phyloP scores from a whole-genome alignment of 2,888 invertebrate species.

The Masnerella sp. region DNA sequence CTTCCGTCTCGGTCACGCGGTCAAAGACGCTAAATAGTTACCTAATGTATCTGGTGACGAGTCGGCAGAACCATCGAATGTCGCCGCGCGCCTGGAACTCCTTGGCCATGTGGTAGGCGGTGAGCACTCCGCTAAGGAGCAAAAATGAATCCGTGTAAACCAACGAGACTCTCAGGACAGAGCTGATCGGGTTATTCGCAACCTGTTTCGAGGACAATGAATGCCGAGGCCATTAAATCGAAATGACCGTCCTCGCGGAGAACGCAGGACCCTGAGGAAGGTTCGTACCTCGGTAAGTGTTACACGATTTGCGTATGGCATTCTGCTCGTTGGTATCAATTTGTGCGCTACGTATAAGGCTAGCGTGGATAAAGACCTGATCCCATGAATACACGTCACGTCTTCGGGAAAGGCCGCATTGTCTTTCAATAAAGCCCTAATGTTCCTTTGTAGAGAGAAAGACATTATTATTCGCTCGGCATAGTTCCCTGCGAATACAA shows the following conservation, averaged over 20 bases:
- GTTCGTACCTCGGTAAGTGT: constrained; percentile 80
- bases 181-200: constrained; percentile 81
- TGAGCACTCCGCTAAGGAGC: constrained; percentile 83
- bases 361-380: constrained; percentile 83
- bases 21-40: constrained; percentile 72
- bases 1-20: no score
- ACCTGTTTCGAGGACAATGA: constrained; percentile 74
- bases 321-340: constrained; percentile 81
- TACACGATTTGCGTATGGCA: constrained; percentile 82
- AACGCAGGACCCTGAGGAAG: constrained; percentile 56
- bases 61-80: constrained; percentile 80
- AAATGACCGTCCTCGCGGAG: constrained; percentile 60
- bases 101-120: constrained; percentile 81
- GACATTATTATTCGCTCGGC: constrained; percentile 78
- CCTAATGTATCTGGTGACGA: constrained; percentile 82
- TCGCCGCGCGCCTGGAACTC: constrained; percentile 79
- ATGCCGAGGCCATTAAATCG: constrained; percentile 63
- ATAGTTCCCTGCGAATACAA: constrained; percentile 69
- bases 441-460: constrained; percentile 84
- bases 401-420: constrained; percentile 76
- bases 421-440: constrained; percentile 80
- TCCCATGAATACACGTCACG: constrained; percentile 85
- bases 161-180: constrained; percentile 82
- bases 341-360: constrained; percentile 84
- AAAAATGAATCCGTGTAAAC: constrained; percentile 84